Evolutionary conservation across 2,797 vertebrate species (phyloP), one percentile per base, ranked within the genome.

Genomic region (Rhodeus uyekii): DNA sequence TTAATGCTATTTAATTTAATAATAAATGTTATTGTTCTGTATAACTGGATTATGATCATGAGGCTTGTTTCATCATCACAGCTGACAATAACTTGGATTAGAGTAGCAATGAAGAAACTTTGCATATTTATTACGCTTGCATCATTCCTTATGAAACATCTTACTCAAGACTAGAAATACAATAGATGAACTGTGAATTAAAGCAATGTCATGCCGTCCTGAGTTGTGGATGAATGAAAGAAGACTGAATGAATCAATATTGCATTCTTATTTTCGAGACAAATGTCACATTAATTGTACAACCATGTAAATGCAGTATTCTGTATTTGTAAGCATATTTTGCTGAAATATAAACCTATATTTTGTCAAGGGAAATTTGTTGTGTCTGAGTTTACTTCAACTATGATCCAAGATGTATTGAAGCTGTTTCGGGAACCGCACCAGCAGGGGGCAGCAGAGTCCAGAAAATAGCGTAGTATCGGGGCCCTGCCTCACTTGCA

Each of bases 361-460:
- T 86, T 93, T 94, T 88, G 84, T 85, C 73, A 86, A 79, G 48
- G 65, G 74, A 80, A 74, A 68, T 78, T 78, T 50, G 55, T 85
- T 64, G 50, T 69, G 44, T 39, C 19, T 80, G 19, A 4, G 34
- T 81, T 78, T 64, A 38, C 53, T 38, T 10, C 4, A 76, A 24
- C 2, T 3, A 8, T 46, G 13, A 36, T 9, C 6, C 2, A 1
- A 18, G 16, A 27, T 1, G 7, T 50, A 4, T 18, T 44, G 8
- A 50, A 55, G n/a, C 3, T 12, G 16, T 34, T 4, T n/a, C 22
- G 10, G 5, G 5, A 36, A 22, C 22, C 22, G 22, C 12, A 73
- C 92, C 95, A 94, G 92, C 85, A 53, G 84, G 92, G 80, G 94
- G 93, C 94, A 94, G 93, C 85, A 90, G 60, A 86, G 90, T 44